Evolutionary conservation across 2,888 invertebrate species (phyloP).

Genomic region (Volucella inanis): DNA sequence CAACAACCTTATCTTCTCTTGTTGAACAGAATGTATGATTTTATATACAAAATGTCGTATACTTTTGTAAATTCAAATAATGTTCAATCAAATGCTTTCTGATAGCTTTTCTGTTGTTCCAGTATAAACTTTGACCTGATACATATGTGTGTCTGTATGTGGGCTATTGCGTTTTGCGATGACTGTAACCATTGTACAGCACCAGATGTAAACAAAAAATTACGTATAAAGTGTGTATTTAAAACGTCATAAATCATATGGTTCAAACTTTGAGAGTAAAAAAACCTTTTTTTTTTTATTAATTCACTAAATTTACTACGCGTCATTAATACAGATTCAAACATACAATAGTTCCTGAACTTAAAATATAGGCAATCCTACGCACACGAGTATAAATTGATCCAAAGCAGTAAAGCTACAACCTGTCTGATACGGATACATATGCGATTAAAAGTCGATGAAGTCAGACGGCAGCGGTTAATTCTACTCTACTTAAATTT

Average conservation of each 20-base stretch:
- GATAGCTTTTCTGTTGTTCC: no score
- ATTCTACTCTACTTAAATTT: constrained; percentile 1
- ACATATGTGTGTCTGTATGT: no score
- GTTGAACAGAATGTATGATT: not conserved
- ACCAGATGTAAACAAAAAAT: not conserved
- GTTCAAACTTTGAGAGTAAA: not conserved
- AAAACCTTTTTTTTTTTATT: not conserved
- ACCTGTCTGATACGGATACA: constrained; percentile 12
- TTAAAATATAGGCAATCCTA: not conserved
- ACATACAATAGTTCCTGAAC: not conserved
- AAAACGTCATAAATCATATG: constrained; percentile 43
- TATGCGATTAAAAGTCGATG: constrained; percentile 5
- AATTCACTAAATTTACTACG: not conserved
- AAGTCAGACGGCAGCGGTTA: not conserved
- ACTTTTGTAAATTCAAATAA: no score
- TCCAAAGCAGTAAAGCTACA: constrained; percentile 21
- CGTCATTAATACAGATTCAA: not conserved
- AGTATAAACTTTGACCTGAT: no score
- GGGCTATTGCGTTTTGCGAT: no score
- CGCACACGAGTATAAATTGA: not conserved
- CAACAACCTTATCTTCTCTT: not conserved
- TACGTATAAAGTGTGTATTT: not conserved
- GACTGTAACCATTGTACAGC: no score
- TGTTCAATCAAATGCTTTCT: no score
- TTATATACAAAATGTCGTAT: no score